Conservation (phyloP, 2,113 vertebrate species). For the Pampusana beccarii region DNA sequence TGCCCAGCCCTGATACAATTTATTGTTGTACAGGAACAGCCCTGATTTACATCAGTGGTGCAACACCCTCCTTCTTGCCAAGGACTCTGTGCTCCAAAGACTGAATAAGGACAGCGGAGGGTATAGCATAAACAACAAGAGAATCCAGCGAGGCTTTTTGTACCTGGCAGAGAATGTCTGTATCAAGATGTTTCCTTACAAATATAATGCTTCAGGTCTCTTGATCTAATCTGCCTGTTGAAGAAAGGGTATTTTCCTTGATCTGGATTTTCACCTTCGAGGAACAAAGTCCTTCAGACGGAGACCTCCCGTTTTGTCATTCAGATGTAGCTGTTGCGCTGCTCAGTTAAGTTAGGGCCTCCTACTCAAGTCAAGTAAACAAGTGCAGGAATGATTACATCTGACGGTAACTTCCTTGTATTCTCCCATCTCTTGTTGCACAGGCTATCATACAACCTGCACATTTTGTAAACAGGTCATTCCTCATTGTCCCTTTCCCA, state of each 20-base stretch:
- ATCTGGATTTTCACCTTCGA: not conserved
- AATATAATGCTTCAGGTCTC: not conserved
- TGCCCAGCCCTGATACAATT: constrained; percentile 17
- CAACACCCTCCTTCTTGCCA: not conserved
- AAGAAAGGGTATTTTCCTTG: not conserved
- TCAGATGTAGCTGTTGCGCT: not conserved
- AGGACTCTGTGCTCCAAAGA: not conserved
- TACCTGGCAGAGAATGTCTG: not conserved
- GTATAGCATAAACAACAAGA: not conserved
- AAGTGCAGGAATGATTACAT: not conserved
- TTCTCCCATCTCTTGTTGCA: not conserved
- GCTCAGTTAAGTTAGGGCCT: not conserved
- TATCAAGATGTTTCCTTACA: not conserved
- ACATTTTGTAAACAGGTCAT: not conserved
- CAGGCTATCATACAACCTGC: not conserved
- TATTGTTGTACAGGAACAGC: not conserved
- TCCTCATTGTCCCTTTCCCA: not conserved
- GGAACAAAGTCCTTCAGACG: not conserved
- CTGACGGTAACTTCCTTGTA: not conserved
- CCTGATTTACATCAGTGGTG: not conserved
- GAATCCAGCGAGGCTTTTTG: not conserved
- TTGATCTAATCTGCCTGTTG: not conserved
- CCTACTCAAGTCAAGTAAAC: not conserved
- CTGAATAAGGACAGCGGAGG: not conserved
- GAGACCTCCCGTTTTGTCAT: not conserved